Evolutionary conservation across 2,888 invertebrate genomes (phyloP).

Genomic region (Temnothorax rugatulus): DNA sequence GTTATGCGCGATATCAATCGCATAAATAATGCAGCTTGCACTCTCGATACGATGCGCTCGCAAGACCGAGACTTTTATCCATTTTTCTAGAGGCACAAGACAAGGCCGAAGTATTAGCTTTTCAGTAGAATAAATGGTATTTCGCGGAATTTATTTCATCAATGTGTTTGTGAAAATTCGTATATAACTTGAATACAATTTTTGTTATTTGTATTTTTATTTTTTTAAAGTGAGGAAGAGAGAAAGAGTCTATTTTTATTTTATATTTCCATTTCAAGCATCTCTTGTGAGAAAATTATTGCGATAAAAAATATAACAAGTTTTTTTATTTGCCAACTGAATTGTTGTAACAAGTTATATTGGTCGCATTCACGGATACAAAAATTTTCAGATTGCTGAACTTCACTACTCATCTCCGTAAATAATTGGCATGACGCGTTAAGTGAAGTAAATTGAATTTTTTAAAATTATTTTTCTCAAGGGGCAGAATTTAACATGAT

Average conservation of each 20-base stretch:
- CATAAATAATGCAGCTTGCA: slow-evolving; percentile 37
- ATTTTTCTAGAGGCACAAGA: not conserved
- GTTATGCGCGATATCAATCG: slow-evolving; percentile 10
- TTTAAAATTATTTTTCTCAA: not conserved
- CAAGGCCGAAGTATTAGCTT: not conserved
- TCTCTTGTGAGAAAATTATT: not conserved
- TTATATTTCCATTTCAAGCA: slow-evolving; percentile 19
- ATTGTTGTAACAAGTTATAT: not conserved
- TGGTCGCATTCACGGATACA: not conserved
- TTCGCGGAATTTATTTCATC: not conserved
- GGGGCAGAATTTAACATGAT: not conserved
- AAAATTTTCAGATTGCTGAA: not conserved
- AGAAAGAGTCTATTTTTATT: not conserved
- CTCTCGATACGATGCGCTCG: not conserved
- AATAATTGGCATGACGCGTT: not conserved
- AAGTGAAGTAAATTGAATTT: not conserved
- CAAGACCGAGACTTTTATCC: slow-evolving; percentile 11
- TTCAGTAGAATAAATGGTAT: not conserved
- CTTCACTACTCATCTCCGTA: not conserved
- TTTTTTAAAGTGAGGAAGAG: not conserved
- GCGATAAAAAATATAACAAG: not conserved
- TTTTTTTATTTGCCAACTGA: not conserved
- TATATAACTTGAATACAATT: not conserved
- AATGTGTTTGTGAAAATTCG: no score
- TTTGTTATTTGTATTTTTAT: not conserved